Evolutionary conservation across 2,113 vertebrate genomes (phyloP), one percentile per base, ranked within the genome.

Genomic region (Esox niger): DNA sequence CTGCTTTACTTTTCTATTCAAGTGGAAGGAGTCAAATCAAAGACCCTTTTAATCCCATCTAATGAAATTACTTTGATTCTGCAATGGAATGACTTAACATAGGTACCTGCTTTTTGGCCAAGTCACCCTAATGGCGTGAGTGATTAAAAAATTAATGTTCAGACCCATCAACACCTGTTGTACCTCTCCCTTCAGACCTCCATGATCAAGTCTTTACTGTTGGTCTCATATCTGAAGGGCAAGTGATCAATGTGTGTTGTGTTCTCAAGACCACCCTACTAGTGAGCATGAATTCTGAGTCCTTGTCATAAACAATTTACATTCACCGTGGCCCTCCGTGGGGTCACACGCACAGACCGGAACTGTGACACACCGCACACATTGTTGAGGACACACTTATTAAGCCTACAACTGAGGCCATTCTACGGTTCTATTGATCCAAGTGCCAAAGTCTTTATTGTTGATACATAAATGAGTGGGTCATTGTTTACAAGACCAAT

Each of bases 1-100:
- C 74, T 47, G 54, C 77, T 82, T 79, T 73, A 83, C 68, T 71
- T 4, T 38, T 55, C 71, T 73, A 71, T 84, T 84, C 63, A 73
- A 79, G 78, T 84, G 79, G 73, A 87, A 82, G 70, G 35, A 77
- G 74, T 79, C 4, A 31, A 85, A 83, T 84, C 73, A 86, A 85
- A 82, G 78, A 46, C 69, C 70, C 59, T 76, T 30, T 21, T 65
- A 65, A 35, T 33, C 64, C 30, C 52, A 9, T 21, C 43, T 23
- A 17, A 54, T 33, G 49, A 11, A 47, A 47, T 54, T 31, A 23
- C 29, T 10, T 30, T 27, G 25, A 43, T 31, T n/a, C 43, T 49
- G 25, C 21, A 32, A 32, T 23, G 47, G 47, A 33, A 38, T 32
- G 64, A 55, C 33, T 66, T 33, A 30, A 59, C 57, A 69, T 80